Evolutionary conservation across 2,888 invertebrate genomes (phyloP).

Genomic region (Heliconius erato): DNA sequence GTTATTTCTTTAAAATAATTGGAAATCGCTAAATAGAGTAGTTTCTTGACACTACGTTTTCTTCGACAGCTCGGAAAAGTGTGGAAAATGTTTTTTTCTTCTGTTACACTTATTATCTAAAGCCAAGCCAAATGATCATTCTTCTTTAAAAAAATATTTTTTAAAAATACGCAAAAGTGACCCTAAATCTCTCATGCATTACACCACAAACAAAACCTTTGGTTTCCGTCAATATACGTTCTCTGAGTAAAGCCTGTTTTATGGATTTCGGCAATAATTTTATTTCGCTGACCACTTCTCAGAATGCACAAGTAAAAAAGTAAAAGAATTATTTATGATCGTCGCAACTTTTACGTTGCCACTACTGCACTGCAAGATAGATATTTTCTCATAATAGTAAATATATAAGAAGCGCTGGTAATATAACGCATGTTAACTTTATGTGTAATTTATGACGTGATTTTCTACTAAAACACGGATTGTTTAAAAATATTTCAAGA

Average conservation of each 20-base stretch:
- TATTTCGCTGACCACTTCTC: constrained; percentile 70
- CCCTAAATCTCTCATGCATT: constrained; percentile 38
- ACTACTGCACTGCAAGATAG: constrained; percentile 52
- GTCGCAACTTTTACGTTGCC: constrained; percentile 58
- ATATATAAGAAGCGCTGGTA: background rate
- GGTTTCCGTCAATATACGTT: constrained; percentile 72
- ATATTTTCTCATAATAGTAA: constrained; percentile 20
- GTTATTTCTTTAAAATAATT: background rate
- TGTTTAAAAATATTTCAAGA: constrained; percentile 6
- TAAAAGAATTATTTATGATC: constrained; percentile 52
- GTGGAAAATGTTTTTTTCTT: background rate
- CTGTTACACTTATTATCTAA: too few relatives aligned
- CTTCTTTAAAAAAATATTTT: background rate
- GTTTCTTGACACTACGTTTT: background rate
- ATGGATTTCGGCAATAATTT: constrained; percentile 81
- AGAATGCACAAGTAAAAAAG: constrained; percentile 67
- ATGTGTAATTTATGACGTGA: constrained; percentile 11
- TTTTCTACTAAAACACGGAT: background rate
- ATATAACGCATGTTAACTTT: constrained; percentile 14
- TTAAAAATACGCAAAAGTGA: background rate
- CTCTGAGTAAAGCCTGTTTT: constrained; percentile 72
- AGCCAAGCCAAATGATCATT: background rate
- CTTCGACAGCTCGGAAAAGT: background rate
- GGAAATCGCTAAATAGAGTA: background rate
- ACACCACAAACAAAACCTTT: constrained; percentile 57